Base-by-base conservation (phyloP, 2,888 invertebrate species). In the Zhengitettix transpicula region DNA sequence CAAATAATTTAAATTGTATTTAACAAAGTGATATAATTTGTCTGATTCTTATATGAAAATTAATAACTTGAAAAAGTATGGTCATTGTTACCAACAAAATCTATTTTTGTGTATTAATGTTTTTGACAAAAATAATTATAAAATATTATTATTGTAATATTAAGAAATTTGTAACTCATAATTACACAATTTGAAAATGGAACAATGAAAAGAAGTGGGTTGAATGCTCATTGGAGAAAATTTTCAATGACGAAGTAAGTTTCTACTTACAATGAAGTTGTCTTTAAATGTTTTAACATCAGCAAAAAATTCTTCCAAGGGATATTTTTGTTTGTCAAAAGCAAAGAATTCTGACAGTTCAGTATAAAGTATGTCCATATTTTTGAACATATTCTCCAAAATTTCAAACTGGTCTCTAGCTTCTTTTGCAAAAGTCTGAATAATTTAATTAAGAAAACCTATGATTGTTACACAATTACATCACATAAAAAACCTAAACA, bases 241-340 rank as follows among this genome's bases (percentile, higher is more conserved):
- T 14, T 47, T 47, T 47, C n/a, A 47, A 47, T 47, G 47, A 47
- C n/a, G 2, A 28, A 28, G 28, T 28, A 28, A 5, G 28, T 47
- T 47, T n/a, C n/a, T 44, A 56, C 80, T 81, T 70, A 89, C 89
- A 70, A 83, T 75, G 71, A 96, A 97, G 40, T 87, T 82, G 70
- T 94, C 92, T 72, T 94, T 95, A 72, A 99, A 99, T 0, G 85
- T 85, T 75, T 95, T 96, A 64, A 99, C 81, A 70, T 99, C 98
- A 0, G 82, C 81, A 73, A 98, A 96, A 78, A 98, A 94, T 71
- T 98, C 97, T 69, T 98, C 98, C 66, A 96, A 80, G 0, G 88
- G 83, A 70, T 97, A 98, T 73, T 98, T 98, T 65, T 84, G 85
- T 10, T 87, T 83, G 70, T 98, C 96, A 72, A 98, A 97, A 1